Evolutionary conservation across 2,113 vertebrate species (phyloP).

Genomic region (Anoura caudifer): DNA sequence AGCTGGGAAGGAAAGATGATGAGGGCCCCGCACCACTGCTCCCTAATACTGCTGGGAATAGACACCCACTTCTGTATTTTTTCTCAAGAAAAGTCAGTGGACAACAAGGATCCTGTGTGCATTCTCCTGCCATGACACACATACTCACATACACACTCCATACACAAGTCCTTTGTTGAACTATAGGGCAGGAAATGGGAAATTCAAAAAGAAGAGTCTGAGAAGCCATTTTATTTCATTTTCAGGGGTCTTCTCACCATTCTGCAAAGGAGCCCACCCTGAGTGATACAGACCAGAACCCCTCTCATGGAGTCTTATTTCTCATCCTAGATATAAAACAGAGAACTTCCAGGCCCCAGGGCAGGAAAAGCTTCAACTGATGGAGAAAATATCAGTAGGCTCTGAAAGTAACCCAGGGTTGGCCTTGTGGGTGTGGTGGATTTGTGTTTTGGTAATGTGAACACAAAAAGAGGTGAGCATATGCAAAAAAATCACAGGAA

Average conservation of each 20-base stretch:
- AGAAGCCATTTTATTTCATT: conserved; percentile 45
- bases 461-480: background rate
- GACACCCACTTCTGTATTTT: conserved; percentile 36
- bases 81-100: conserved; percentile 33
- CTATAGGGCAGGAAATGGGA: conserved; percentile 48
- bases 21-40: background rate
- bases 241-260: conserved; percentile 26
- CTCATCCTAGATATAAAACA: conserved; percentile 50
- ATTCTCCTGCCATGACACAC: background rate
- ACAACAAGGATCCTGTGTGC: conserved; percentile 34
- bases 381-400: background rate
- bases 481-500: background rate
- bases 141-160: background rate
- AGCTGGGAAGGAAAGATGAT: background rate
- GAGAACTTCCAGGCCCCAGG: conserved; percentile 27
- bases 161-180: conserved; percentile 57
- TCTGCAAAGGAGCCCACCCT: background rate
- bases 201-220: conserved; percentile 51
- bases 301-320: conserved; percentile 8
- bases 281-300: conserved; percentile 52
- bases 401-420: background rate
- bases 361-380: background rate
- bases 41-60: background rate
- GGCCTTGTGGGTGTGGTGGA: background rate
- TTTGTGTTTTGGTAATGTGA: background rate